These are phyloP conservation scores for Melolontha melolontha DNA, from an alignment of 2,888 invertebrate genomes.

Conservation along the genomic window DNA sequence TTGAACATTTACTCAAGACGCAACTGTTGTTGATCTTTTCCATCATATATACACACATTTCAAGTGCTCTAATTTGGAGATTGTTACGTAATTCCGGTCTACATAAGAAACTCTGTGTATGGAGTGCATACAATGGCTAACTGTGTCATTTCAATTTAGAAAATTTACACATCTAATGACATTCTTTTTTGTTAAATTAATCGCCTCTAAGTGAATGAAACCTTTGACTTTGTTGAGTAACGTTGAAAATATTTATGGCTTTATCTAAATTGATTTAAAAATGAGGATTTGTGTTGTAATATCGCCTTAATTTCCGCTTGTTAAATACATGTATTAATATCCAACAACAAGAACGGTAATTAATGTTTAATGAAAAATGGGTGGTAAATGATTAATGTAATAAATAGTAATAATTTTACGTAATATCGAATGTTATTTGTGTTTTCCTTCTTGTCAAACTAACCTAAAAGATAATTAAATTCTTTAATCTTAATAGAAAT, in stretches of 20 bases:
- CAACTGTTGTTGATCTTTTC: conserved; percentile 31
- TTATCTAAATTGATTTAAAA: conserved; percentile 35
- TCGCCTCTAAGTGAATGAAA: conserved; percentile 25
- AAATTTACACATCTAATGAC: conserved; percentile 15
- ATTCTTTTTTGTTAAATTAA: conserved; percentile 21
- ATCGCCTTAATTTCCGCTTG: conserved; percentile 23
- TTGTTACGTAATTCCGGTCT: conserved; percentile 17
- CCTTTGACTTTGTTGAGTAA: conserved; percentile 33
- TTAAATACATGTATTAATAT: no score
- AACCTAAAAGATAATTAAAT: no score
- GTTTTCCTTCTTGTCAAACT: no score
- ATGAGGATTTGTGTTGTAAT: conserved; percentile 29
- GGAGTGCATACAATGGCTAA: conserved; percentile 10
- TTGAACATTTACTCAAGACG: conserved; percentile 29
- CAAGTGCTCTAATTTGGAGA: conserved; percentile 22
- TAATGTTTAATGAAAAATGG: no score
- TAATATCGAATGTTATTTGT: no score
- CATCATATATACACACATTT: conserved; percentile 19
- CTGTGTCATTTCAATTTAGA: conserved; percentile 31
- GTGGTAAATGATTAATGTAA: no score
- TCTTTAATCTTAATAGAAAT: no score
- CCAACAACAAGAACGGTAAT: no score
- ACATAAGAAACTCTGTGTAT: conserved; percentile 2
- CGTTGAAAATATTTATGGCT: conserved; percentile 23
- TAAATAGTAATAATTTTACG: no score